Base-by-base conservation (phyloP, 2,113 vertebrate species). In the Marmota flaviventris region DNA sequence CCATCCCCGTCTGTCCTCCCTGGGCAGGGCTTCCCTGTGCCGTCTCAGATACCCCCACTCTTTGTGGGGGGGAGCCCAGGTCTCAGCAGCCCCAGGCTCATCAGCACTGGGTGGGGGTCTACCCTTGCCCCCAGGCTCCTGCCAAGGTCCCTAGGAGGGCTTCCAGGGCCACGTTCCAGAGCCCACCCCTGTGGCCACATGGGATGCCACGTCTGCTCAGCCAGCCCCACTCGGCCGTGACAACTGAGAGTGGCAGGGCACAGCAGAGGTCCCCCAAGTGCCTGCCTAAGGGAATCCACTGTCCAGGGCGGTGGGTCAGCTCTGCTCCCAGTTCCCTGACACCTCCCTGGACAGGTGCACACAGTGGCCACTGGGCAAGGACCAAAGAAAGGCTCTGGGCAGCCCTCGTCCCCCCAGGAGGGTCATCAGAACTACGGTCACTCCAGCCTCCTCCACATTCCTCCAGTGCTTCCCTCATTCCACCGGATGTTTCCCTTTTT, bases 331-430 rank as follows among this genome's bases (percentile, higher is more conserved):
- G 4, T 3, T 20, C 2, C 11, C 77, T 34, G 56, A 29, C 58
- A 37, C 34, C 29, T 77, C 45, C 27, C 29, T 37, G 20, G 3
- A 53, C 13, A 53, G 51, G 20, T 22, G n/a, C 22, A 12, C 2
- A 3, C 29, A 24, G 72, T 1, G 27, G 72, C 8, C 67, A 11
- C 4, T 9, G n/a, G 67, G 20, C 0, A 0, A 42, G 9, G 88
- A 67, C 9, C 11, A 24, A n/a, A 10, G 13, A 24, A n/a, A 10
- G 10, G 53, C 76, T 58, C 76, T 10, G 34, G 88, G 39, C n/a
- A 61, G 22, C 29, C 20, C 42, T n/a, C 0, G 5, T 10, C 48
- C 72, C 56, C 22, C 34, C 1, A 1, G 3, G 51, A 39, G 65
- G 16, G 39, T n/a, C 4, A 0, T 22, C 12, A 6, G 61, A 77